Percentiles rank a stretch among this genome's conserved stretches.
Evolutionary conservation across 2,113 vertebrate genomes (phyloP).

Genomic region (Nasalis larvatus): DNA sequence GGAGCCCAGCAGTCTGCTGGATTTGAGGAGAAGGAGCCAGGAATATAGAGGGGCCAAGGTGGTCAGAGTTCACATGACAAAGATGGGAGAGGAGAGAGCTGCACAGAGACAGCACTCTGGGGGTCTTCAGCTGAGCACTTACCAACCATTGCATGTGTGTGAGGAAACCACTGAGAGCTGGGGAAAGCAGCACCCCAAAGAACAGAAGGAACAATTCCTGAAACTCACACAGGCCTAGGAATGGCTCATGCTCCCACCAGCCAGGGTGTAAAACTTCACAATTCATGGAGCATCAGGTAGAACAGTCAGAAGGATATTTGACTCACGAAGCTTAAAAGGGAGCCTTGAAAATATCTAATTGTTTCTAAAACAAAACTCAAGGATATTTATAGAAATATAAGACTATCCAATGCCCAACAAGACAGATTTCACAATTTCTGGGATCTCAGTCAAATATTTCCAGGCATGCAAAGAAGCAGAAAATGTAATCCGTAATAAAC

Average conservation of each 20-base stretch:
- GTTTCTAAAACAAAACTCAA: not conserved
- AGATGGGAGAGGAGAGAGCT: not conserved
- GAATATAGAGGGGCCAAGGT: not conserved
- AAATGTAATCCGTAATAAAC: not conserved
- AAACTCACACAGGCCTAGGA: not conserved
- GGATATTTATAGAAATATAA: not conserved
- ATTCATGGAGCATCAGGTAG: not conserved
- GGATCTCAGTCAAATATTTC: not conserved
- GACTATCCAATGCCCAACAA: not conserved
- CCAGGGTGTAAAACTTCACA: not conserved
- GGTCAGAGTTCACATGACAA: too few species aligned
- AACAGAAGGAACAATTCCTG: not conserved
- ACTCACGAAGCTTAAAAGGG: not conserved
- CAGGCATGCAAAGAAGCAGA: not conserved
- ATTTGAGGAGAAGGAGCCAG: not conserved
- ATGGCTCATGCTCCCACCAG: not conserved
- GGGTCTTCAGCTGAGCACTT: not conserved
- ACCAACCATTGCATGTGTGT: rapidly evolving
- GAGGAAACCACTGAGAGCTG: not conserved
- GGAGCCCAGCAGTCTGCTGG: too few species aligned
- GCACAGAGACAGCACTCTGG: not conserved
- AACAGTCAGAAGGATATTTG: not conserved
- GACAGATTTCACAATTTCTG: not conserved
- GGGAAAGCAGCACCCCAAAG: not conserved
- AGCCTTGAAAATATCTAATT: not conserved